Evolutionary conservation across 2,888 invertebrate genomes (phyloP).

Genomic region (Drosophila gaucha): DNA sequence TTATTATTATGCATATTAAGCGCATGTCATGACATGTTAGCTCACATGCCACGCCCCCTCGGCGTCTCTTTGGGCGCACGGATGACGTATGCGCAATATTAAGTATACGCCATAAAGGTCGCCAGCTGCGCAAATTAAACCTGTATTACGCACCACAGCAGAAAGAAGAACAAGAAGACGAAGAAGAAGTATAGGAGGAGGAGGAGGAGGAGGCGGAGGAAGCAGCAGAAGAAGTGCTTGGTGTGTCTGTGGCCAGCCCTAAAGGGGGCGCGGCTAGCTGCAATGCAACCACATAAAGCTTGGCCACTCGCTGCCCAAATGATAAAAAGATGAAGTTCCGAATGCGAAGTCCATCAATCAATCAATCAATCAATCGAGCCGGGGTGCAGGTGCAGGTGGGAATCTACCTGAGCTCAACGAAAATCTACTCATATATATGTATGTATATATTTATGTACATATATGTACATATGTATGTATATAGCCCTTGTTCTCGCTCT

Average conservation of each 20-base stretch:
- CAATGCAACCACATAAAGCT: no score
- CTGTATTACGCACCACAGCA: slow-evolving; percentile 52
- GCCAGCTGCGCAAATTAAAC: slow-evolving; percentile 57
- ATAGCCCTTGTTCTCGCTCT: no score
- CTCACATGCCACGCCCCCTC: slow-evolving; percentile 4
- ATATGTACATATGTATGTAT: no score
- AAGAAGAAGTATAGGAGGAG: no score
- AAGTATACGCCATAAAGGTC: slow-evolving; percentile 52
- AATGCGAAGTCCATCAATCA: slow-evolving; percentile 1
- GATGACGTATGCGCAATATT: slow-evolving; percentile 73
- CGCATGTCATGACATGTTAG: slow-evolving; percentile 66
- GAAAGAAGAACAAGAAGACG: neutral
- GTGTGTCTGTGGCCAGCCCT: no score
- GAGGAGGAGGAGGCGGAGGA: neutral
- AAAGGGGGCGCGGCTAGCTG: neutral
- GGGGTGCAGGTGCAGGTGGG: neutral
- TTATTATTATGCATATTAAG: slow-evolving; percentile 77
- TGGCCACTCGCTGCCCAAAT: slow-evolving; percentile 26
- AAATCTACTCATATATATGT: neutral
- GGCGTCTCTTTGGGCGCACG: slow-evolving; percentile 19
- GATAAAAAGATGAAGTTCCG: slow-evolving; percentile 1
- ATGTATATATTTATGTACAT: neutral
- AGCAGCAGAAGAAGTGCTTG: neutral
- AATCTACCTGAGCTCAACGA: neutral
- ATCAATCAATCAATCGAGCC: slow-evolving; percentile 1